Evolutionary conservation across 2,113 vertebrate species (phyloP), one percentile per base, ranked within the genome.

Genomic region (Corythornis vintsioides): DNA sequence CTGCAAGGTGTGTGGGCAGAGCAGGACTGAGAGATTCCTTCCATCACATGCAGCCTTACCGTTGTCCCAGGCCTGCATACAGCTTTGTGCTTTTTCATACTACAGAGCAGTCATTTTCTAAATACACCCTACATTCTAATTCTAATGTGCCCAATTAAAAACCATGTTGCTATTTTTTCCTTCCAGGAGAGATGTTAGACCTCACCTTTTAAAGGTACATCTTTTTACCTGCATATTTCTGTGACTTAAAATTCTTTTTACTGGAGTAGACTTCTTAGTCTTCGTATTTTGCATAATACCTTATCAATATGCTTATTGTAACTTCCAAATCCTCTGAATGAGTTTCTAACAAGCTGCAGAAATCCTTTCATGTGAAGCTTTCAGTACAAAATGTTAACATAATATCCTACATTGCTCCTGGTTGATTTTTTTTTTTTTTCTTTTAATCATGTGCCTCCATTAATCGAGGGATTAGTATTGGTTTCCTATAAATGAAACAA

Each of bases 381-480:
- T 80, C 47, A 40, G 35, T 77, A 81, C 15, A 53, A 83, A 88
- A 70, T 45, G 45, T 77, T 86, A 89, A 43, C 42, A 29, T 85
- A 73, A 81, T 88, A 88, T 96, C 92, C 75, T 92, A 57, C 43
- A 48, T 86, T 45, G 56, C 60, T 95, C 29, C 43, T 77, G 22
- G 38, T 82, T 87, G 53, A 57, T 78, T 1, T 66, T 84, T 52
- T n/a, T 14, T 24, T 47, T 52, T 89, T 63, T 47, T 55, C 20
- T 82, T 72, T 33, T 9, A 77, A 80, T 74, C 82, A 35, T 61
- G 53, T 90, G 53, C 40, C 16, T 83, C 40, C 71, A 3, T 80
- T 95, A 92, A 83, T 82, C 73, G 55, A 42, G 28, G 66, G 70
- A 71, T 94, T 92, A 86, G 6, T 81, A 88, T 72, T 88, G 7